phyloP scores from a whole-genome alignment of 2,797 vertebrate genomes.

The Anabacerthia variegaticeps region DNA sequence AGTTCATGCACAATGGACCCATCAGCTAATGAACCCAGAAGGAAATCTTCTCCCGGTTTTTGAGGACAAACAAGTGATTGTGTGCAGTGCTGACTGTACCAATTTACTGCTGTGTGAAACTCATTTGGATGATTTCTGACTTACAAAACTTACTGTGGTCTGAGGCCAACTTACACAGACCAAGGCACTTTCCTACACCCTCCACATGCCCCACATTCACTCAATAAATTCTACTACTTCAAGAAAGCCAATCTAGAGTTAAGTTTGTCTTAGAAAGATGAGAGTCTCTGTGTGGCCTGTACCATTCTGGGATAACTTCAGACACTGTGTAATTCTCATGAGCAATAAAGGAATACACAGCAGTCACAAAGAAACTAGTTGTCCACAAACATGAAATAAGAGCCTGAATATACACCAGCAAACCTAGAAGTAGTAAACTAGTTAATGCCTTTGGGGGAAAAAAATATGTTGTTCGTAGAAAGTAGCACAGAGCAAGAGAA shows the following conservation, averaged over 20 bases:
- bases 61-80: conserved; percentile 14
- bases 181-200: neutral
- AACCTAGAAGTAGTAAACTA: neutral
- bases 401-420: neutral
- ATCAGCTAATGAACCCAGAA: conserved; percentile 12
- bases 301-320: neutral
- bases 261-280: neutral
- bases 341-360: neutral
- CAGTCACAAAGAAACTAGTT: neutral
- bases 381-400: neutral
- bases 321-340: neutral
- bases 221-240: neutral
- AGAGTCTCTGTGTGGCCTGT: neutral
- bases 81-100: neutral
- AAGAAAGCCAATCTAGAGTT: neutral
- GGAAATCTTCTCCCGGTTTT: neutral
- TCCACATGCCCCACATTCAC: neutral
- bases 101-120: neutral
- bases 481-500: neutral
- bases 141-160: neutral
- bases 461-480: neutral
- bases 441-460: neutral
- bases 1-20: neutral
- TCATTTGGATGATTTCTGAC: neutral
- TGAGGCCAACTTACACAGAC: neutral